Evolutionary conservation across 2,888 invertebrate genomes (phyloP).

Genomic region (Plebejus argus): DNA sequence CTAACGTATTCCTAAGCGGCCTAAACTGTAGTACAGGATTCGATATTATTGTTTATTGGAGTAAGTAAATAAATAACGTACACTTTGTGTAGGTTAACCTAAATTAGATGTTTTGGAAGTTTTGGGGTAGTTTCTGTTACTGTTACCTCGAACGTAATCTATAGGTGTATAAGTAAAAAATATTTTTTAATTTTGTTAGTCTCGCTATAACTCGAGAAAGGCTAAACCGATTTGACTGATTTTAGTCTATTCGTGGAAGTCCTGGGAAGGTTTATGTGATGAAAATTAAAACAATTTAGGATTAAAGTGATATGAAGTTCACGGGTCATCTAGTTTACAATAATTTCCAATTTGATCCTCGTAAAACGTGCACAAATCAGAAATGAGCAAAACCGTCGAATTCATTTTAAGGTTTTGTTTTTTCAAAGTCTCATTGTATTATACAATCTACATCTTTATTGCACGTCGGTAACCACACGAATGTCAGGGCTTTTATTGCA

Average conservation of each 20-base stretch:
- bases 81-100: background rate
- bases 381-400: background rate
- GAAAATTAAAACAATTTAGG: too few species aligned
- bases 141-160: too few species aligned
- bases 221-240: too few species aligned
- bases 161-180: too few species aligned
- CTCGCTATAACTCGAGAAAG: too few species aligned
- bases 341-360: background rate
- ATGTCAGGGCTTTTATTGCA: conserved; percentile 63
- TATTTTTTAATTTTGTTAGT: too few species aligned
- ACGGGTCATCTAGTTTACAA: background rate
- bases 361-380: background rate
- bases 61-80: background rate
- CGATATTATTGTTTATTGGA: background rate
- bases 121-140: background rate
- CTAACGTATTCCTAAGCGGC: conserved; percentile 44
- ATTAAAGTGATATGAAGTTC: too few species aligned
- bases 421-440: background rate
- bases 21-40: conserved; percentile 32
- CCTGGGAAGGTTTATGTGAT: too few species aligned
- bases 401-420: conserved; percentile 11
- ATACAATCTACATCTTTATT: conserved; percentile 33
- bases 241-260: too few species aligned
- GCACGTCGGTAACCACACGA: conserved; percentile 55
- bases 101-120: background rate